These are phyloP conservation scores for Balanococcus diminutus DNA, from an alignment of 2,888 invertebrate species.

Conservation along the genomic window DNA sequence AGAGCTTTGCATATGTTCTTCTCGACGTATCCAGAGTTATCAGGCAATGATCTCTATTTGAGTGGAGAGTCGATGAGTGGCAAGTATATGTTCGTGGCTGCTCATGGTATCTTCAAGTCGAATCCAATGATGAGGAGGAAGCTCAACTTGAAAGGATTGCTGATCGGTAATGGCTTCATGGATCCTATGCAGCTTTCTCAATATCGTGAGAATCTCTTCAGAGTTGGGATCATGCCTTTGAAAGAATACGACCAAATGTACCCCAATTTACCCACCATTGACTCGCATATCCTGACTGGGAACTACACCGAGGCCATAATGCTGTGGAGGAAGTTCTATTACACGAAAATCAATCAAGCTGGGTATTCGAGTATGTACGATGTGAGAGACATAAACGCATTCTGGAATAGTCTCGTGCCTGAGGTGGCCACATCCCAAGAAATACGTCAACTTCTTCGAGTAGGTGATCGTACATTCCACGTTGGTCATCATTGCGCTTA, in stretches of 20 bases:
- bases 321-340: background rate
- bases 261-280: background rate
- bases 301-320: background rate
- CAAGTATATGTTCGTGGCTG: background rate
- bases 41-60: background rate
- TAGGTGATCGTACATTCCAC: background rate
- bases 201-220: background rate
- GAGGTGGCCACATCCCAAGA: background rate
- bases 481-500: background rate
- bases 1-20: slow-evolving; percentile 6
- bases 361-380: slow-evolving; percentile 33
- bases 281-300: background rate
- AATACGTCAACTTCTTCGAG: background rate
- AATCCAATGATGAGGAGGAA: background rate
- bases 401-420: slow-evolving; percentile 36
- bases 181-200: background rate
- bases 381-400: background rate
- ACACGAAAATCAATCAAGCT: background rate
- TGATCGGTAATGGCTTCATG: slow-evolving; percentile 40
- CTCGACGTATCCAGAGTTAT: background rate
- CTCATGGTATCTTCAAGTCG: background rate
- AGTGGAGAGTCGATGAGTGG: slow-evolving; percentile 34
- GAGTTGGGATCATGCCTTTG: background rate
- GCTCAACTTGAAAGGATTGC: background rate
- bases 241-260: background rate